Conservation (phyloP, 2,888 invertebrate species). For the Silvanus unidentatus region DNA sequence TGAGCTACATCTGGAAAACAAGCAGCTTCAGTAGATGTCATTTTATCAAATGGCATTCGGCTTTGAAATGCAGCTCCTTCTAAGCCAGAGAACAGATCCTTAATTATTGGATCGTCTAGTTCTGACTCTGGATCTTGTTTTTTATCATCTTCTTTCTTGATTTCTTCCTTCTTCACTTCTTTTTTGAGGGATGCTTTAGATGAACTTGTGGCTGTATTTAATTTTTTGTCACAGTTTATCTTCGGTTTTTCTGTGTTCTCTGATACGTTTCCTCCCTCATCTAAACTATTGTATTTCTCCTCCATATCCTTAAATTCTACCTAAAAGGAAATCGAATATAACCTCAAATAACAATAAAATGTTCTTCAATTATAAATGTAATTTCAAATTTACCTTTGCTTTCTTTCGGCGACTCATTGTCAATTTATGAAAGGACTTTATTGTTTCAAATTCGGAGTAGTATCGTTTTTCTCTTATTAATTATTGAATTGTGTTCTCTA, state of each 20-base stretch:
- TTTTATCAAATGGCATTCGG: conserved; percentile 87
- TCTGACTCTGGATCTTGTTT: conserved; percentile 60
- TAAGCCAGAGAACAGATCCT: conserved; percentile 51
- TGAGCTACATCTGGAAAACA: conserved; percentile 89
- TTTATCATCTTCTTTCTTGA: conserved; percentile 52
- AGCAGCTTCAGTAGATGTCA: conserved; percentile 89
- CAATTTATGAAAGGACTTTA: too few relatives aligned
- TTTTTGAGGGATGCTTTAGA: conserved; percentile 45
- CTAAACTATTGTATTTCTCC: conserved; percentile 58
- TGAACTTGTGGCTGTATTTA: conserved; percentile 43
- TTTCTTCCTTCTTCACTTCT: conserved; percentile 43
- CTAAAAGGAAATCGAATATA: conserved; percentile 36
- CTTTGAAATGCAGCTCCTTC: conserved; percentile 94
- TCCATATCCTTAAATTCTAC: conserved; percentile 64
- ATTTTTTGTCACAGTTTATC: conserved; percentile 53
- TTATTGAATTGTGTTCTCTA: too few relatives aligned
- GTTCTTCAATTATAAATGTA: not conserved
- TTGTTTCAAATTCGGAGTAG: too few relatives aligned
- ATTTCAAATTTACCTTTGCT: conserved; percentile 34
- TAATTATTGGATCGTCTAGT: conserved; percentile 58
- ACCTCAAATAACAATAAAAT: not conserved
- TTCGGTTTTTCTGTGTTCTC: conserved; percentile 60
- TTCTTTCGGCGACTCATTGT: too few relatives aligned
- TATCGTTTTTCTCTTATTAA: too few relatives aligned
- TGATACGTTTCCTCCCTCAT: conserved; percentile 57